A percentile compares a stretch with the other conserved stretches of the same genome.
Conservation (phyloP, 2,888 invertebrate species). For the Helleia helle region DNA sequence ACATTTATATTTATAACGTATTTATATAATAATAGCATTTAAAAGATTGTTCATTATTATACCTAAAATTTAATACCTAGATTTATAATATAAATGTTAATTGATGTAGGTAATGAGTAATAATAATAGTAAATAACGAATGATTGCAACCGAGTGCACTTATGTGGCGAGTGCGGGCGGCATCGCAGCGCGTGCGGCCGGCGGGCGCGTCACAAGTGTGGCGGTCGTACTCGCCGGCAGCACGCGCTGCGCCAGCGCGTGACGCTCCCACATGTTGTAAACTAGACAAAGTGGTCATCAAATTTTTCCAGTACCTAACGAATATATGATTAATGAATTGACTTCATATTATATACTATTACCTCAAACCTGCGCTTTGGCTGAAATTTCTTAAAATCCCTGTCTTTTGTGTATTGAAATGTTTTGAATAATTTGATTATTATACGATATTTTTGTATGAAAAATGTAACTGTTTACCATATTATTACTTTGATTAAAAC, state of each 20-base stretch:
- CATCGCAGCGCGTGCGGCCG: slow-evolving; percentile 10
- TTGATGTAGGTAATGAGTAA: slow-evolving; percentile 72
- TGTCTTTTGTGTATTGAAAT: slow-evolving; percentile 68
- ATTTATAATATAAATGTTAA: slow-evolving; percentile 73
- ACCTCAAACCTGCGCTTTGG: slow-evolving; percentile 69
- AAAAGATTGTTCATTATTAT: slow-evolving; percentile 76
- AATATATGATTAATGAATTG: slow-evolving; percentile 74
- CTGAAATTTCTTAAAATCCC: slow-evolving; percentile 63
- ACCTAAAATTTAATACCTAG: slow-evolving; percentile 74
- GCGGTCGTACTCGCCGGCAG: slow-evolving; percentile 11
- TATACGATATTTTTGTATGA: slow-evolving; percentile 45
- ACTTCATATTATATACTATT: slow-evolving; percentile 71
- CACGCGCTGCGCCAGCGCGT: slow-evolving; percentile 26
- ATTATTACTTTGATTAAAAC: slow-evolving; percentile 60
- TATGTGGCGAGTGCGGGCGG: slow-evolving; percentile 39
- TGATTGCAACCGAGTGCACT: slow-evolving; percentile 62
- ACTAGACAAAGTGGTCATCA: slow-evolving; percentile 56
- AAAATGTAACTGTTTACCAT: slow-evolving; percentile 40
- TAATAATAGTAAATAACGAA: slow-evolving; percentile 68
- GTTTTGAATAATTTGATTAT: slow-evolving; percentile 52
- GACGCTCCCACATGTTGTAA: slow-evolving; percentile 38
- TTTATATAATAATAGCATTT: slow-evolving; percentile 75
- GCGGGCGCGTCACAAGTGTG: slow-evolving; percentile 17
- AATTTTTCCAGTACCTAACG: slow-evolving; percentile 61
- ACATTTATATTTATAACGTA: slow-evolving; percentile 76